Base-by-base conservation (phyloP, 2,113 vertebrate genomes). In the Phyllostomus discolor region DNA sequence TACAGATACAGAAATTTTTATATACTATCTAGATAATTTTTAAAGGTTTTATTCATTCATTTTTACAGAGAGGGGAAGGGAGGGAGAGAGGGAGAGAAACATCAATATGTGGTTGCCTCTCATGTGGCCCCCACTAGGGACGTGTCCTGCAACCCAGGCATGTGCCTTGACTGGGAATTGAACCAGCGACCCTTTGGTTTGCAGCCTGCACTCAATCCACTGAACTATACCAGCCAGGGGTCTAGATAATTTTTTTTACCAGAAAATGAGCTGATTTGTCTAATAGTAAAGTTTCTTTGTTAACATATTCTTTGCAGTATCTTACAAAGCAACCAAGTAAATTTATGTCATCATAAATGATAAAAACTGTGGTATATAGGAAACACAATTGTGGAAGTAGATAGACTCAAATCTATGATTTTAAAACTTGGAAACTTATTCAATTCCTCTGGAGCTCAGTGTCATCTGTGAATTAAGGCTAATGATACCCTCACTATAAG, bases 201-300 rank as follows among this genome's bases (percentile, higher is more conserved):
- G 22, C 22, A 59, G 57, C 57, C 22, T 10, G 20, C 57, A 24
- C 22, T 24, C 57, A 59, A 59, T 59, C 57, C 57, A 24, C 57
- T 10, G 57, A 59, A 8, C 57, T 10, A 59, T 22, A 24, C 22
- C 57, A 59, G 8, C 22, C 57, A 59, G 57, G 54, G 57, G 22
- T 95, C 79, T 50, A 91, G 41, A 72, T 91, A 35, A 70, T 75
- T 91, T 95, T 62, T n/a, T n/a, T 95, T 86, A 64, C 75, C 76
- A 57, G 84, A 90, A 97, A 92, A 97, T 95, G 57, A 96, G 26
- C 16, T 70, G 81, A 92, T 88, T 93, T 81, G 20, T 96, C 79
- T 95, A 95, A 96, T 89, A 91, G 70, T 92, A 66, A 93, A 96
- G 9, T 7, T 80, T 92, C 28, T 82, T 90, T 93, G 48, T 91